These are phyloP conservation scores for Euphysa ruthae DNA, from an alignment of 30 jellyfish, hydroid and myxozoan species.

Conservation along the genomic window DNA sequence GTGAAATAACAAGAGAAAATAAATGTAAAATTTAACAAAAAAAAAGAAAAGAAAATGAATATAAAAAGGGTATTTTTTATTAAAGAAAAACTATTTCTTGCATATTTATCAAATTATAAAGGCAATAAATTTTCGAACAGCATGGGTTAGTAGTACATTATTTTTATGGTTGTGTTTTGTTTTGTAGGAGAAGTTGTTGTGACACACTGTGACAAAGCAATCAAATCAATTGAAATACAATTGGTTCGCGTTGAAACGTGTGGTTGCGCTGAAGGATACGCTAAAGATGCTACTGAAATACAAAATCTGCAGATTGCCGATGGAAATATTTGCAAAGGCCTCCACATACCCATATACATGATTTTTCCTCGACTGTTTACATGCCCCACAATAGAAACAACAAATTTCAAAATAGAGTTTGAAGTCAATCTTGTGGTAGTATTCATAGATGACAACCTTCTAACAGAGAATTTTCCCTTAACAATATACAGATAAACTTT, in stretches of 20 bases:
- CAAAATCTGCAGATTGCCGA: slow-evolving; percentile 97
- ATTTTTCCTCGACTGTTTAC: slow-evolving; percentile 88
- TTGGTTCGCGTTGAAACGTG: slow-evolving; percentile 95
- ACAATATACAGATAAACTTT: slow-evolving; percentile 45
- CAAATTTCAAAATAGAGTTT: slow-evolving; percentile 85
- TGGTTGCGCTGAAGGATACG: slow-evolving; percentile 99
- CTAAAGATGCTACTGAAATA: slow-evolving; percentile 95
- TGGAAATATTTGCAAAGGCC: slow-evolving; percentile 83
- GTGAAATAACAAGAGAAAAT: too few relatives aligned
- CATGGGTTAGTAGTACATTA: too few relatives aligned
- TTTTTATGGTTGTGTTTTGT: too few relatives aligned
- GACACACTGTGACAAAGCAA: slow-evolving; percentile 46
- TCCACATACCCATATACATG: slow-evolving; percentile 83
- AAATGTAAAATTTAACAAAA: too few relatives aligned
- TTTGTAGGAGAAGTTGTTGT: slow-evolving; percentile 76
- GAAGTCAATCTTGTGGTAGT: slow-evolving; percentile 74
- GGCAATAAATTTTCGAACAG: too few relatives aligned
- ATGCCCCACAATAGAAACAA: slow-evolving; percentile 85
- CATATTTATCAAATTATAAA: too few relatives aligned
- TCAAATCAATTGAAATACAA: slow-evolving; percentile 88
- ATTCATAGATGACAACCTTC: slow-evolving; percentile 74
- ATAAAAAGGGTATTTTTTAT: too few relatives aligned
- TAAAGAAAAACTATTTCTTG: too few relatives aligned
- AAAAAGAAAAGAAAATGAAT: too few relatives aligned
- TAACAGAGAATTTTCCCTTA: slow-evolving; percentile 89